phyloP scores from a whole-genome alignment of 2,797 vertebrate species.

The Notamacropus eugenii region DNA sequence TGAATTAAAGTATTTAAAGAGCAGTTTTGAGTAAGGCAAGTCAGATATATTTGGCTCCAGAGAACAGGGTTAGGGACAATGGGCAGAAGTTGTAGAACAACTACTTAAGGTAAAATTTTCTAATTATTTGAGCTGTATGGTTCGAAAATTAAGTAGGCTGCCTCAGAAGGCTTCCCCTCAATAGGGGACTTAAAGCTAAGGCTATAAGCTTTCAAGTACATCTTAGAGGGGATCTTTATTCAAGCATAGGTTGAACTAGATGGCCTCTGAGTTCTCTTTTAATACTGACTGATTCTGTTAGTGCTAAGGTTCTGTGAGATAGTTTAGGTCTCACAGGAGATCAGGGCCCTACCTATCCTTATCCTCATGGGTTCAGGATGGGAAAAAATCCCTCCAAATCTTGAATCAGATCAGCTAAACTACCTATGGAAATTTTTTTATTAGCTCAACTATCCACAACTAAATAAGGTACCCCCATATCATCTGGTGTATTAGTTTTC shows the following conservation, averaged over 20 bases:
- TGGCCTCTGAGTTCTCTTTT: too few relatives aligned
- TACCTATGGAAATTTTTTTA: background rate
- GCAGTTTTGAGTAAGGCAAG: background rate
- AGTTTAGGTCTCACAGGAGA: slow-evolving; percentile 25
- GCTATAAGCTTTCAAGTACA: too few relatives aligned
- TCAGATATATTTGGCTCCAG: background rate
- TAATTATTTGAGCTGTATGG: too few relatives aligned
- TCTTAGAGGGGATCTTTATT: too few relatives aligned
- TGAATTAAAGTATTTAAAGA: background rate
- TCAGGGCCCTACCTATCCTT: slow-evolving; percentile 27
- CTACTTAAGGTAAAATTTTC: too few relatives aligned
- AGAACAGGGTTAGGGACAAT: background rate
- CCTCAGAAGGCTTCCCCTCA: too few relatives aligned
- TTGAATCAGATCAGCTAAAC: background rate
- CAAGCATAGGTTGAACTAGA: too few relatives aligned
- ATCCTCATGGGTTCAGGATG: background rate
- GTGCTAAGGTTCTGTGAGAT: background rate
- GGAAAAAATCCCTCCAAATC: background rate
- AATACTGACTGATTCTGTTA: background rate
- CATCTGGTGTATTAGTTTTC: background rate
- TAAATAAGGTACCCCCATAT: background rate
- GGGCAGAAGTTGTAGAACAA: too few relatives aligned
- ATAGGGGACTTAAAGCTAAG: too few relatives aligned
- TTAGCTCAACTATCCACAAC: background rate
- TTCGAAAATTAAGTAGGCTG: too few relatives aligned